phyloP scores from a whole-genome alignment of 2,113 vertebrate species.

The Copsychus sechellarum region DNA sequence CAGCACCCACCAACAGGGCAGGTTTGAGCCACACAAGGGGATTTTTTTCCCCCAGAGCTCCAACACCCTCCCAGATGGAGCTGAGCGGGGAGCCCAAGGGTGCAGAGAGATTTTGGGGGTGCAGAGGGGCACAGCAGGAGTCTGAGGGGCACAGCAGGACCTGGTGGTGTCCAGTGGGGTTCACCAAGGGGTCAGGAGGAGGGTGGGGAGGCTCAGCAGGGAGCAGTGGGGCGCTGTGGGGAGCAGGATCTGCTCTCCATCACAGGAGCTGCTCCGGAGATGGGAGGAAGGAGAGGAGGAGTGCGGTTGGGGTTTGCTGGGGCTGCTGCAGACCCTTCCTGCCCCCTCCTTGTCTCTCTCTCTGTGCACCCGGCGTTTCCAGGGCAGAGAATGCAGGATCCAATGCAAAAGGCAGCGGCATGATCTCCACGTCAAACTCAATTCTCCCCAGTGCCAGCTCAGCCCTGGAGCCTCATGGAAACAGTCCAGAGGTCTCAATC shows the following conservation, averaged over 20 bases:
- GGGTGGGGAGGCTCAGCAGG: neutral
- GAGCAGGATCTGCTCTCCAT: neutral
- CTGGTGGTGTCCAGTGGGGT: neutral
- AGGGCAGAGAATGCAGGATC: neutral
- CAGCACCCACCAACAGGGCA: rapidly evolving
- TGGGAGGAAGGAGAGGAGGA: neutral
- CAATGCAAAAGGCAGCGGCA: neutral
- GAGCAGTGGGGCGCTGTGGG: neutral
- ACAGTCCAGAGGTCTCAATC: slow-evolving; percentile 22
- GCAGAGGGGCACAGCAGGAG: neutral
- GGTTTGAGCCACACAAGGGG: rapidly evolving
- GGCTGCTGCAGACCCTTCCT: neutral
- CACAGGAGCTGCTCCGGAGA: rapidly evolving
- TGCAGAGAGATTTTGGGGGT: neutral
- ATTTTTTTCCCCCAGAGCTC: rapidly evolving
- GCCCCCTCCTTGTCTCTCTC: neutral
- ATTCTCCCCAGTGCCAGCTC: slow-evolving; percentile 21
- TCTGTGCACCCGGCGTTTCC: rapidly evolving
- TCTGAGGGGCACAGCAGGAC: neutral
- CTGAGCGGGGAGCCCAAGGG: neutral
- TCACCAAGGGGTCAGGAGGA: neutral
- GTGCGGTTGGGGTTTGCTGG: rapidly evolving
- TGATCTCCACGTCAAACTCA: slow-evolving; percentile 42
- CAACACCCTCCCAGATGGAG: neutral
- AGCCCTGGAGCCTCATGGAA: slow-evolving; percentile 35